Evolutionary conservation across 2,888 invertebrate genomes (phyloP), one percentile per base, ranked within the genome.

Genomic region (Caenorhabditis sp.): DNA sequence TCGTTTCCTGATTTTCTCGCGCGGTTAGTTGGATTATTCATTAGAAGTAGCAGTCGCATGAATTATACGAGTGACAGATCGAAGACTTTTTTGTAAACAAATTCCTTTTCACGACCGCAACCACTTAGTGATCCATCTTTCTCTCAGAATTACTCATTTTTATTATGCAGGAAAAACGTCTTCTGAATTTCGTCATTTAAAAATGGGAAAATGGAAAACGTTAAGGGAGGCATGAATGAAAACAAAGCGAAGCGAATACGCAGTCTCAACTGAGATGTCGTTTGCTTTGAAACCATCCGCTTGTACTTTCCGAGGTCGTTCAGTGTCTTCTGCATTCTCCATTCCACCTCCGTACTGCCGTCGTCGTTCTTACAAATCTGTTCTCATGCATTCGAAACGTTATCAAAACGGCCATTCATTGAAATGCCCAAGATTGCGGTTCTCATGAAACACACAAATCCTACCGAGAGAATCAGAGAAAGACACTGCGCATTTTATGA

Each of bases 11-110:
- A 55, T 65, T 65, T 55, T 3, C 41, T 55, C 48, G 15, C 55
- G 30, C 48, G 39, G 56, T 30, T 48, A 56, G 43, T 8, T 66
- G 37, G 50, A 66, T 66, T 56, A 66, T 66, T 66, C 56, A 66
- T 53, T 1, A 41, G 35, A 35, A 53, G 43, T 63, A 53, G 43
- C 32, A n/a, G n/a, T n/a, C n/a, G 63, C 50, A 63, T 59, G 35
- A 15, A 59, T 46, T 8, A 35, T 35, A n/a, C n/a, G n/a, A 13
- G 20, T 15, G 35, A 35, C 20, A 45, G 35, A 53, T 43, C 24
- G 22, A 17, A 53, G 32, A 53, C 32, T 22, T 62, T 53, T 62
- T 48, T 62, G 27, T 27, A 48, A 48, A 48, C 35, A 24, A 32
- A 32, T 15, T 59, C 35, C 15, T 20, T 48, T 37, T 17, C 35